Conservation (phyloP, 1,140 invertebrate genomes). For the Thaumetopoea pityocampa region DNA sequence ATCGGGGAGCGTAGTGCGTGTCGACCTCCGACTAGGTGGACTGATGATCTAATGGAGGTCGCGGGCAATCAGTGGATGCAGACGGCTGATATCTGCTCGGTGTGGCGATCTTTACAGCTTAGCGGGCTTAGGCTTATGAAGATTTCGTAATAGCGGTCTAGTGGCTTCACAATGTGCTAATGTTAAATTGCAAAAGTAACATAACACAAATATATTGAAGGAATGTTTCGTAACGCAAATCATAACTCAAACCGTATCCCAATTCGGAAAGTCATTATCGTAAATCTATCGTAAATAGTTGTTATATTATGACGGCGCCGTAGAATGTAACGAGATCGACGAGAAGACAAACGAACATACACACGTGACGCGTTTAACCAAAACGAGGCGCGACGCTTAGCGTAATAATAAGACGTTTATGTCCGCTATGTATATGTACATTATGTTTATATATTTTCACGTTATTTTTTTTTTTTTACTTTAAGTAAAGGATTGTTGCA, state of each 20-base stretch:
- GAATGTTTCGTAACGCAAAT: conserved; percentile 34
- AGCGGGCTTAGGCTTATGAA: too few species aligned
- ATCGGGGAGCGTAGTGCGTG: too few species aligned
- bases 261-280: conserved; percentile 47
- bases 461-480: conserved; percentile 32
- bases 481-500: conserved; percentile 19
- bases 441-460: conserved; percentile 69
- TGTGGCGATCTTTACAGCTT: too few species aligned
- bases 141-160: too few species aligned
- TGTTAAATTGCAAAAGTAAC: too few species aligned
- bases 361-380: conserved; percentile 71
- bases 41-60: too few species aligned
- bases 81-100: too few species aligned
- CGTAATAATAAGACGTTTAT: conserved; percentile 54
- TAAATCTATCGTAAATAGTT: conserved; percentile 56
- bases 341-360: conserved; percentile 50
- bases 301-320: conserved; percentile 45
- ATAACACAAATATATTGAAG: too few species aligned
- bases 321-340: conserved; percentile 44
- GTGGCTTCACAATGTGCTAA: too few species aligned
- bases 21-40: too few species aligned
- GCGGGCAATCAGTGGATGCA: too few species aligned
- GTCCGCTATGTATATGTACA: conserved; percentile 70
- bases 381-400: conserved; percentile 65
- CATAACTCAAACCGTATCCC: conserved; percentile 41